Evolutionary conservation across 2,797 vertebrate species (phyloP).

Genomic region (Chiroxiphia lanceolata): DNA sequence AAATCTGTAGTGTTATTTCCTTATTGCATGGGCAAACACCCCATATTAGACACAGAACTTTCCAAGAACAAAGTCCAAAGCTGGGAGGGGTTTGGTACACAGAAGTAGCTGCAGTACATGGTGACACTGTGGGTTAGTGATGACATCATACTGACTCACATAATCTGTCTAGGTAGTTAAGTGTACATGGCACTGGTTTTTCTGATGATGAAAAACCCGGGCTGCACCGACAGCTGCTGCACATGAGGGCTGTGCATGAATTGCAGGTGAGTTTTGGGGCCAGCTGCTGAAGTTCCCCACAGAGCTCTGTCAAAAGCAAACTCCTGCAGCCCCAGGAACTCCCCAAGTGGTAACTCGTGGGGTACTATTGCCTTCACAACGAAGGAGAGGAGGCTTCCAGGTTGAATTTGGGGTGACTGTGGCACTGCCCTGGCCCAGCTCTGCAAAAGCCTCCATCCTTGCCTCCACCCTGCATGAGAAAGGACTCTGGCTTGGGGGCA

Average conservation of each 20-base stretch:
- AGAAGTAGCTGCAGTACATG: neutral
- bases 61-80: neutral
- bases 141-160: neutral
- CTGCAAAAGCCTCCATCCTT: neutral
- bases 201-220: neutral
- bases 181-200: neutral
- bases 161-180: neutral
- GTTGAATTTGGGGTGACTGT: fast-evolving
- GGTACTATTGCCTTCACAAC: neutral
- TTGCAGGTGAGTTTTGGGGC: neutral
- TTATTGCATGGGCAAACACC: neutral
- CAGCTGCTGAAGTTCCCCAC: neutral
- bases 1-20: neutral
- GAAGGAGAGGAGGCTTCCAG: neutral
- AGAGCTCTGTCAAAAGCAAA: neutral
- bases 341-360: fast-evolving
- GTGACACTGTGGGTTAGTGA: neutral
- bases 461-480: neutral
- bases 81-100: neutral
- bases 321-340: fast-evolving
- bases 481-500: neutral
- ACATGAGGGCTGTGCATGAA: neutral
- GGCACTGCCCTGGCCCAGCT: neutral
- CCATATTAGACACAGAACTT: neutral
- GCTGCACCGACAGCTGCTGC: fast-evolving